Evolutionary conservation across 2,797 vertebrate genomes (phyloP).

Genomic region (Lepus oiostolus): DNA sequence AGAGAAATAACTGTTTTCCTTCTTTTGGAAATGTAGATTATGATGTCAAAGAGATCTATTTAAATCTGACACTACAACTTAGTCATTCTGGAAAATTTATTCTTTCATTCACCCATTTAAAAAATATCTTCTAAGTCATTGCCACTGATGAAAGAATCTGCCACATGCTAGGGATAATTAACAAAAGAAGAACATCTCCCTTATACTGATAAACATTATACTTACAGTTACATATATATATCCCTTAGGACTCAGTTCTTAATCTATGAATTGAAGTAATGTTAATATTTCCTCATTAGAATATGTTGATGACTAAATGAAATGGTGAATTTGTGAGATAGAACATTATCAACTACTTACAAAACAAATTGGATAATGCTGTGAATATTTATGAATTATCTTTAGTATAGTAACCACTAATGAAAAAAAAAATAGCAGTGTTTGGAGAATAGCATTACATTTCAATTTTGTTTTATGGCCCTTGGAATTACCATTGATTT

Average conservation of each 20-base stretch:
- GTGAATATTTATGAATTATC: not conserved
- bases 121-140: not conserved
- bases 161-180: not conserved
- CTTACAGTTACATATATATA: not conserved
- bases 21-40: not conserved
- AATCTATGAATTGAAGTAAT: not conserved
- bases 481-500: not conserved
- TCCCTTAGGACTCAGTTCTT: not conserved
- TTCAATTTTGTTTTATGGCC: not conserved
- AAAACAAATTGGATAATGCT: not conserved
- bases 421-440: not conserved
- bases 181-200: not conserved
- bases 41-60: not conserved
- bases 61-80: not conserved
- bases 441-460: not conserved
- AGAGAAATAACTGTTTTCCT: not conserved
- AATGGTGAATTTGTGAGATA: not conserved
- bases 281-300: not conserved
- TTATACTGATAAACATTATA: not conserved
- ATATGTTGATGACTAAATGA: not conserved
- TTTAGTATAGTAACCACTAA: not conserved
- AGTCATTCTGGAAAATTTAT: not conserved
- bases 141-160: not conserved
- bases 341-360: not conserved
- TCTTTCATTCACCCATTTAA: not conserved